phyloP scores from a whole-genome alignment of 2,113 vertebrate genomes.

The Pogona vitticeps region DNA sequence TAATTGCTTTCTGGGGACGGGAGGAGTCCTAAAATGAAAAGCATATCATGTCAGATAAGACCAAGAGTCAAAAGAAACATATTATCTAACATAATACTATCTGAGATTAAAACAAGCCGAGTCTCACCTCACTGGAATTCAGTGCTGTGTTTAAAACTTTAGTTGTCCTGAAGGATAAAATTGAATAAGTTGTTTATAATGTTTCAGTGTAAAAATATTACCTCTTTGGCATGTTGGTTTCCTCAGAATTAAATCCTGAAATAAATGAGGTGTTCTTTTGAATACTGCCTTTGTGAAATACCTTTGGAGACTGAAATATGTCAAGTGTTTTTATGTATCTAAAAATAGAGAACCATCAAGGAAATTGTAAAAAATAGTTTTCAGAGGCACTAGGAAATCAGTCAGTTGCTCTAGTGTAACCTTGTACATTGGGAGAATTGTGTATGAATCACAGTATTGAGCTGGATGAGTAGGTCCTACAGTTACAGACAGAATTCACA shows the following conservation, averaged over 20 bases:
- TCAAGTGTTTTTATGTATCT: neutral
- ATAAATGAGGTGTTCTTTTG: neutral
- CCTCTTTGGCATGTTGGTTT: neutral
- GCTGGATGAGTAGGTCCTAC: neutral
- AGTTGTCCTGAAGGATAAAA: neutral
- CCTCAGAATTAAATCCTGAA: neutral
- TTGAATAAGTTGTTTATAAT: neutral
- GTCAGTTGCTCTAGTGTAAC: neutral
- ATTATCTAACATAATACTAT: neutral
- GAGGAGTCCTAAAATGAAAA: neutral
- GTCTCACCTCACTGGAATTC: no score
- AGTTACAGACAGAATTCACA: neutral
- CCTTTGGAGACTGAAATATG: neutral
- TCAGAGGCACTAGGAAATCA: neutral
- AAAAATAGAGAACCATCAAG: conserved; percentile 5
- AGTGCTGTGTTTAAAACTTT: neutral
- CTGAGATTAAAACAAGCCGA: neutral
- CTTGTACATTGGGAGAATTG: neutral
- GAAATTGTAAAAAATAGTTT: conserved; percentile 5
- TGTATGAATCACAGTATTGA: neutral
- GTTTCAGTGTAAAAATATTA: neutral
- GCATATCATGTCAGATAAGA: neutral
- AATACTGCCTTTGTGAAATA: neutral
- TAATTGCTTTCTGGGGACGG: neutral
- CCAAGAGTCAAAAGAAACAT: neutral